Conservation (phyloP, 2,797 vertebrate species). For the Synaphobranchus kaupii region DNA sequence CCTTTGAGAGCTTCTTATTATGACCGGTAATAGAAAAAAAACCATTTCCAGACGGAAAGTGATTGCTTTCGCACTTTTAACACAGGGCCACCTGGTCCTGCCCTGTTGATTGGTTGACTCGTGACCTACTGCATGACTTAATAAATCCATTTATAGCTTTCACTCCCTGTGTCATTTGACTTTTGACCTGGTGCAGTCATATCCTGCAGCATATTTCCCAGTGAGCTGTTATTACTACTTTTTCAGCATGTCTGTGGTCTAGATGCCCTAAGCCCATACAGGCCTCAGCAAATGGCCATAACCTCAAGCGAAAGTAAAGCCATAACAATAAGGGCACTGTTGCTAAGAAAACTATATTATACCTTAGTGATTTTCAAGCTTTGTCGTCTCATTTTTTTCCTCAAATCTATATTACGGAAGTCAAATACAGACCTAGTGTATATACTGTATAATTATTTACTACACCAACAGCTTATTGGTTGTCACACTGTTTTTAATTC, state of each 20-base stretch:
- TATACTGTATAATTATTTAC: neutral
- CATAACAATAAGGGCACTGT: neutral
- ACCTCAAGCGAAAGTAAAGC: neutral
- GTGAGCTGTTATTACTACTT: neutral
- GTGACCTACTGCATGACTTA: neutral
- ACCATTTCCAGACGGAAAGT: neutral
- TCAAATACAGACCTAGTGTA: neutral
- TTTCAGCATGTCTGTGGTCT: neutral
- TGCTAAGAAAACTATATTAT: neutral
- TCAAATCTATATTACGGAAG: neutral
- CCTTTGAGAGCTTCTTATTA: neutral
- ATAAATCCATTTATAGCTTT: neutral
- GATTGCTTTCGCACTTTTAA: neutral
- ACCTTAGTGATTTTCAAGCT: neutral
- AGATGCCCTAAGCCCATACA: neutral
- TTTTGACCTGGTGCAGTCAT: neutral
- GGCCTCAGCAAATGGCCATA: neutral
- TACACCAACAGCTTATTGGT: neutral
- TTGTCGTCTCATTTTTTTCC: neutral
- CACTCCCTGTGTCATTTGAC: neutral
- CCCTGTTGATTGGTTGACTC: neutral
- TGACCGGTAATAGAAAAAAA: neutral
- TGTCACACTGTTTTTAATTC: neutral
- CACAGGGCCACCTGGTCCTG: neutral
- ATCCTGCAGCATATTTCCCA: neutral